Percentiles rank a stretch among this genome's conserved stretches.
phyloP scores from a whole-genome alignment of 2,797 vertebrate species.

The Vespertilio murinus region DNA sequence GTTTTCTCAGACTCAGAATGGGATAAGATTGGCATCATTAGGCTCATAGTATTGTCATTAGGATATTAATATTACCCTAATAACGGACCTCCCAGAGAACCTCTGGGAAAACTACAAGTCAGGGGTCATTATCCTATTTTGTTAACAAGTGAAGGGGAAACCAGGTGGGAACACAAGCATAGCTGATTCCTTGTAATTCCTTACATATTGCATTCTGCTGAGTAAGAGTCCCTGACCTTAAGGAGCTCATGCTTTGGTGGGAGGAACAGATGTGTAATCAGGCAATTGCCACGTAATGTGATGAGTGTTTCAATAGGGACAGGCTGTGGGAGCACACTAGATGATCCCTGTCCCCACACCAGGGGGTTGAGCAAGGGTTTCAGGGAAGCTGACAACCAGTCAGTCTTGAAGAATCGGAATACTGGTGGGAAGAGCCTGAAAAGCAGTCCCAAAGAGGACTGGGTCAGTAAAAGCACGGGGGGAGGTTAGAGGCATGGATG shows the following conservation, averaged over 20 bases:
- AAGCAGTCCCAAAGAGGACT: background rate
- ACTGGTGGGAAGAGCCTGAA: background rate
- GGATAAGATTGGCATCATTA: background rate
- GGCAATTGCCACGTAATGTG: background rate
- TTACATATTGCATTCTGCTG: background rate
- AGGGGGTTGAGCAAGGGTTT: background rate
- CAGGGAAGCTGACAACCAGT: background rate
- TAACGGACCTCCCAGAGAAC: background rate
- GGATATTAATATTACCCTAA: background rate
- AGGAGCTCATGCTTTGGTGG: background rate
- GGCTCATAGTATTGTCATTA: background rate
- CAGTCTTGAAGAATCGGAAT: background rate
- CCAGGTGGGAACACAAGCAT: background rate
- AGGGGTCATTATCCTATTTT: background rate
- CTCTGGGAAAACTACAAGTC: background rate
- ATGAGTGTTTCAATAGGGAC: background rate
- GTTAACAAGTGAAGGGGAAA: background rate
- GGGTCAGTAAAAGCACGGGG: background rate
- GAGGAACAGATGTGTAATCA: background rate
- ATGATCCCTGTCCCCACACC: background rate
- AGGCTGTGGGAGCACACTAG: background rate
- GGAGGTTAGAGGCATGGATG: background rate
- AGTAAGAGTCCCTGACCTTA: background rate
- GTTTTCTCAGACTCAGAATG: slow-evolving; percentile 37
- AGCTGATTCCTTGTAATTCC: background rate